phyloP scores from a whole-genome alignment of 2,888 invertebrate genomes.

The Cataglyphis altisquamis region DNA sequence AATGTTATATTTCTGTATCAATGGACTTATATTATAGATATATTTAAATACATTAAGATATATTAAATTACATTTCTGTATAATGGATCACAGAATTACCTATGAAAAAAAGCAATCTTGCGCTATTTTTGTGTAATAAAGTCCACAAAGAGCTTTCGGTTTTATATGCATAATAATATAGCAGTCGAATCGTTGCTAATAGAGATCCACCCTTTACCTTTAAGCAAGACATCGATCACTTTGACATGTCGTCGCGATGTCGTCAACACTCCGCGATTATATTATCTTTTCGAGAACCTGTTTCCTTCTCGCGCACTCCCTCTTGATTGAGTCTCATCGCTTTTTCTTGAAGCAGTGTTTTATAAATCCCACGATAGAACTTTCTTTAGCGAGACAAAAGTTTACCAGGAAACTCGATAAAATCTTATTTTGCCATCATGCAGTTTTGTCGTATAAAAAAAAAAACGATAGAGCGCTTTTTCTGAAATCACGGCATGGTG shows the following conservation, averaged over 20 bases:
- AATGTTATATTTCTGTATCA: constrained; percentile 16
- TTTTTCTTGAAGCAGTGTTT: constrained; percentile 9
- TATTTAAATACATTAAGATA: background rate
- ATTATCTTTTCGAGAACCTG: constrained; percentile 56
- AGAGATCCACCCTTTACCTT: constrained; percentile 31
- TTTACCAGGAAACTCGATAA: background rate
- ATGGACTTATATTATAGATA: constrained; percentile 19
- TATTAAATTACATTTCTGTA: too few species aligned
- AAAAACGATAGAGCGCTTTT: background rate
- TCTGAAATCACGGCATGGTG: background rate
- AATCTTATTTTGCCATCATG: background rate
- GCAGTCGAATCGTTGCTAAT: constrained; percentile 51
- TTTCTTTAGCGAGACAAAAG: constrained; percentile 6
- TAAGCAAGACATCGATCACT: constrained; percentile 74
- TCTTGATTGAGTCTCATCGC: constrained; percentile 54
- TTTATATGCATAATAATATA: constrained; percentile 77
- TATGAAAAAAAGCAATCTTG: constrained; percentile 65
- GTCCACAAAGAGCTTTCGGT: constrained; percentile 75
- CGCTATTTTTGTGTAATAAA: constrained; percentile 37
- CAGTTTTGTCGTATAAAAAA: background rate
- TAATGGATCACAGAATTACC: constrained; percentile 22
- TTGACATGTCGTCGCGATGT: constrained; percentile 70
- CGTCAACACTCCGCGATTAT: constrained; percentile 63
- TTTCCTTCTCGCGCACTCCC: constrained; percentile 51
- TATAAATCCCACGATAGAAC: constrained; percentile 6